A percentile compares a stretch with the other conserved stretches of the same genome.
Conservation (phyloP, 2,113 vertebrate species). For the Xenopus borealis region DNA sequence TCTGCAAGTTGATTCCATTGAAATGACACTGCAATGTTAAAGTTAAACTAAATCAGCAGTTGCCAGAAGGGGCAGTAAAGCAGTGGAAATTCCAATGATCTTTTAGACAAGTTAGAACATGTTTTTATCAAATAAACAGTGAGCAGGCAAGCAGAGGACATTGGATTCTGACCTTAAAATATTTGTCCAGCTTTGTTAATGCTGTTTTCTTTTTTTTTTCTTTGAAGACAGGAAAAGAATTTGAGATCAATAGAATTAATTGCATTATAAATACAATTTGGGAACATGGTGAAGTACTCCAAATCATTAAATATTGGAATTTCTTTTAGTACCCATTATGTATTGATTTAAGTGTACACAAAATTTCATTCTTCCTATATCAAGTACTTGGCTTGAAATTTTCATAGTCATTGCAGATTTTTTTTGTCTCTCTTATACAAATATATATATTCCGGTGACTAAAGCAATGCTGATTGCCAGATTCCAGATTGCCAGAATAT, state of each 20-base stretch:
- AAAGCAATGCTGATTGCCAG: neutral
- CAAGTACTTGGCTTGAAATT: conserved; percentile 9
- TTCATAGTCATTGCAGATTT: neutral
- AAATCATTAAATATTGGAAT: conserved; percentile 40
- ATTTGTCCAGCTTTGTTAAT: neutral
- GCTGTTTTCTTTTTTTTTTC: conserved; percentile 1
- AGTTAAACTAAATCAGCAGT: too few species aligned
- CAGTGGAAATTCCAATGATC: too few species aligned
- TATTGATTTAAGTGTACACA: conserved; percentile 23
- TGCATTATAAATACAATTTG: conserved; percentile 29
- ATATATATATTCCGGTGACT: neutral
- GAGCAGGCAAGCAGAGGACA: too few species aligned
- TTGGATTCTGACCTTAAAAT: neutral
- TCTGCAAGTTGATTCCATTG: too few species aligned
- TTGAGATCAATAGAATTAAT: conserved; percentile 32
- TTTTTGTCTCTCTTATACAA: neutral
- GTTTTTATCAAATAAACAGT: too few species aligned
- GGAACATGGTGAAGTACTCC: conserved; percentile 19
- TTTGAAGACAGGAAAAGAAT: conserved; percentile 17
- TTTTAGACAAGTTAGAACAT: too few species aligned
- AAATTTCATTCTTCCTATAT: conserved; percentile 1
- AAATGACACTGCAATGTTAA: too few species aligned
- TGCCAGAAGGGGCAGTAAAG: too few species aligned
- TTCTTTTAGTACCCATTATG: conserved; percentile 19
- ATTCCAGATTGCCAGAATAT: too few species aligned